phyloP scores from a whole-genome alignment of 2,113 vertebrate genomes.

The Macrotis lagotis region DNA sequence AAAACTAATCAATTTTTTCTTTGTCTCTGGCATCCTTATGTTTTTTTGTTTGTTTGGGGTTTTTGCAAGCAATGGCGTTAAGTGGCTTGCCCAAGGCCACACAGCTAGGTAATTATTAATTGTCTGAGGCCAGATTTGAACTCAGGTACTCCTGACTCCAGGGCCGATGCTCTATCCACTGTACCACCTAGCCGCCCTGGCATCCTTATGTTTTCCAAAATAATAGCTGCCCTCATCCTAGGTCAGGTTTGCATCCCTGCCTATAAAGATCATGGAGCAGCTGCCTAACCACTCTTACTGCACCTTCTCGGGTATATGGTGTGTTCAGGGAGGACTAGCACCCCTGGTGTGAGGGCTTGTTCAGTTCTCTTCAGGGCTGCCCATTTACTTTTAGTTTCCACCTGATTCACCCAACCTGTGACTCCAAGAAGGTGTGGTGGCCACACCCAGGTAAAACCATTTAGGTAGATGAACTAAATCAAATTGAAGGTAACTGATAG shows the following conservation, averaged over 20 bases:
- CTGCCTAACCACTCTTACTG: background rate
- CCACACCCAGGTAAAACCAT: background rate
- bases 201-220: background rate
- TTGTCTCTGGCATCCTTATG: background rate
- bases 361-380: no score
- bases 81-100: no score
- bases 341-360: no score
- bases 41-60: no score
- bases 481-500: background rate
- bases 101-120: no score
- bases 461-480: background rate
- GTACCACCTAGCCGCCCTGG: no score
- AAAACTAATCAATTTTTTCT: background rate
- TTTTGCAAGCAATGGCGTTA: no score
- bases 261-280: background rate
- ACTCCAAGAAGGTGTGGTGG: background rate
- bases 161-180: no score
- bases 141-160: no score
- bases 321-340: no score
- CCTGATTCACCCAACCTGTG: background rate
- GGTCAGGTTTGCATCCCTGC: background rate
- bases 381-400: background rate
- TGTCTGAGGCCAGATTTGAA: no score
- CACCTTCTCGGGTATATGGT: background rate
- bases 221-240: background rate